Conservation (phyloP, 2,797 vertebrate species). For the Gephyroberyx darwinii region DNA sequence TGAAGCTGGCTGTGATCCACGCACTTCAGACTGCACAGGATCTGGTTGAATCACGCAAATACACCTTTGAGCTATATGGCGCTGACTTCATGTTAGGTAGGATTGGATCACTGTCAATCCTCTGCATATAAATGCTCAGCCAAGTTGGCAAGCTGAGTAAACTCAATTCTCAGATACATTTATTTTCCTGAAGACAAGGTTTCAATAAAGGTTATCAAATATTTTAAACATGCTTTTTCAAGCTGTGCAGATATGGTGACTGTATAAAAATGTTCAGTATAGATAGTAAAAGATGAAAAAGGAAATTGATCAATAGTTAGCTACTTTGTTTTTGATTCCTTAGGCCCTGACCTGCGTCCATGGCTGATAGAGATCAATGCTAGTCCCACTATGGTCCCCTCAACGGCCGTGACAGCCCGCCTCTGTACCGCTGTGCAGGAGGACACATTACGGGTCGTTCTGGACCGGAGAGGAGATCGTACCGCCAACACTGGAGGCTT, state of each 20-base stretch:
- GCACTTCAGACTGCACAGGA: slow-evolving; percentile 86
- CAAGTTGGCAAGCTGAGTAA: too few species aligned
- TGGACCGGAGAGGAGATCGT: slow-evolving; percentile 81
- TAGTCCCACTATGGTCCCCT: slow-evolving; percentile 90
- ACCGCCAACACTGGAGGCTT: slow-evolving; percentile 85
- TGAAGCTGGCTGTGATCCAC: slow-evolving; percentile 87
- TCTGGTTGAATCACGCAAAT: slow-evolving; percentile 84
- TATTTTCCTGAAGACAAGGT: too few species aligned
- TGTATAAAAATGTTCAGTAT: too few species aligned
- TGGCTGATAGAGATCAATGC: slow-evolving; percentile 94
- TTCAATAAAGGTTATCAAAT: too few species aligned
- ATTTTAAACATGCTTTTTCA: too few species aligned
- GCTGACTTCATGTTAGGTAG: slow-evolving; percentile 89
- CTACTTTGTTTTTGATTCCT: slow-evolving; percentile 9
- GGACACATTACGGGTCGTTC: slow-evolving; percentile 88
- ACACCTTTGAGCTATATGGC: slow-evolving; percentile 91
- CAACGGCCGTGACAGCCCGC: slow-evolving; percentile 81
- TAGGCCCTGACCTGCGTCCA: slow-evolving; percentile 79
- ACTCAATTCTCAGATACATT: too few species aligned
- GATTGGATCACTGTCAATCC: not conserved
- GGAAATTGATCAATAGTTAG: not conserved
- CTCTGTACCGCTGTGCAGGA: slow-evolving; percentile 88
- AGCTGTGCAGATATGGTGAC: too few species aligned
- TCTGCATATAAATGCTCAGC: too few species aligned
- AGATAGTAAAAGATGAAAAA: not conserved